Evolutionary conservation across 2,888 invertebrate species (phyloP).

Genomic region (Eudemis profundana): DNA sequence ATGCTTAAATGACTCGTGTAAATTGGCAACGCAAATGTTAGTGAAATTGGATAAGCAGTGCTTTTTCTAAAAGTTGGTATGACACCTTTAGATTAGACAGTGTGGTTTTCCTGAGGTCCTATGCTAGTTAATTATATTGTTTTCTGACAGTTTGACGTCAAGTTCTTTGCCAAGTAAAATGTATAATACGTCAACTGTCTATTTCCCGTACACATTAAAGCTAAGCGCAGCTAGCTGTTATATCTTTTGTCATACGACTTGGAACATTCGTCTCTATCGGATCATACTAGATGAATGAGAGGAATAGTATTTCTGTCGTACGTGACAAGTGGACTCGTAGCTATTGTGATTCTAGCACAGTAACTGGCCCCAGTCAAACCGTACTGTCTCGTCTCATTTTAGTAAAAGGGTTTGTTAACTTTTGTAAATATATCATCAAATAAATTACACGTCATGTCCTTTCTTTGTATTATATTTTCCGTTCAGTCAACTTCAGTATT

Average conservation of each 20-base stretch:
- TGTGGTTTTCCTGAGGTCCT: slow-evolving; percentile 25
- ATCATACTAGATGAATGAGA: not conserved
- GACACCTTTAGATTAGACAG: slow-evolving; percentile 24
- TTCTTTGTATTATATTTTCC: slow-evolving; percentile 67
- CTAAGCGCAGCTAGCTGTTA: not conserved
- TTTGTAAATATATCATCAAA: slow-evolving; percentile 79
- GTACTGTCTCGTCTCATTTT: slow-evolving; percentile 55
- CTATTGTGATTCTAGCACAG: not conserved
- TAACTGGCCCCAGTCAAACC: slow-evolving; percentile 24
- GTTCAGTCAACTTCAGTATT: slow-evolving; percentile 76
- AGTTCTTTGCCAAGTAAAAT: not conserved
- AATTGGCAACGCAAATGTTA: not conserved
- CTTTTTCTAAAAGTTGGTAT: slow-evolving; percentile 21
- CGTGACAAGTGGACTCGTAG: slow-evolving; percentile 15
- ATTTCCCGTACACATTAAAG: not conserved
- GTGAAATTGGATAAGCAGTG: slow-evolving; percentile 3
- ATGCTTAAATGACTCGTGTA: too few species aligned
- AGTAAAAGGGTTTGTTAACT: slow-evolving; percentile 70
- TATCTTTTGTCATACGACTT: not conserved
- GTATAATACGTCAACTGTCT: not conserved
- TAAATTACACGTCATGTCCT: slow-evolving; percentile 55
- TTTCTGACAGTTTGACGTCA: not conserved
- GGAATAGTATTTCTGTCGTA: not conserved
- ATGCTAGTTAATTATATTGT: slow-evolving; percentile 1
- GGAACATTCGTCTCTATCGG: not conserved